These are phyloP conservation scores for Danaus chrysippus DNA, from an alignment of 2,888 invertebrate genomes.

Conservation along the genomic window DNA sequence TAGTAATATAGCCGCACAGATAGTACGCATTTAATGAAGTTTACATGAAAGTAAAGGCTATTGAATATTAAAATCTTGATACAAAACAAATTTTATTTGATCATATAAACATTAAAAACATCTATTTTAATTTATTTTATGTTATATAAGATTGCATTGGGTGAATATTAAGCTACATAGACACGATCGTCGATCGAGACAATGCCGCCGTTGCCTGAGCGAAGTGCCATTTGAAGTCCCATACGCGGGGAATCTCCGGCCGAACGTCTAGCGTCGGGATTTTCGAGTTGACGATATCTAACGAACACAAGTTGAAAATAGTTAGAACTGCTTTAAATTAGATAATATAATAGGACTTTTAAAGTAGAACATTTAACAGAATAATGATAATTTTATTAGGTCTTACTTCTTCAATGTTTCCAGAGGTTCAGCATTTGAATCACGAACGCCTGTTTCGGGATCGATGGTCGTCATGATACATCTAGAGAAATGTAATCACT, in stretches of 20 bases:
- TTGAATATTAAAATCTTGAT: no score
- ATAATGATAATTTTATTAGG: background rate
- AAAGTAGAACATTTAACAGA: no score
- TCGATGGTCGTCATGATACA: slow-evolving; percentile 86
- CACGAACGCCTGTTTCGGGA: slow-evolving; percentile 81
- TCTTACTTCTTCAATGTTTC: slow-evolving; percentile 26
- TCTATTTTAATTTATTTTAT: no score
- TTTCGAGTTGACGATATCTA: slow-evolving; percentile 58
- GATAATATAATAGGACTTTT: no score
- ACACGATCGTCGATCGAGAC: slow-evolving; percentile 54
- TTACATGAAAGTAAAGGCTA: background rate
- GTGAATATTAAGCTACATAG: slow-evolving; percentile 51
- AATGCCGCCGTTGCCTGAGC: slow-evolving; percentile 50
- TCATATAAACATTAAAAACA: no score
- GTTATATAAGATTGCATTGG: no score
- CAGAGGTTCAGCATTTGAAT: slow-evolving; percentile 52
- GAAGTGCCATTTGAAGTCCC: slow-evolving; percentile 64
- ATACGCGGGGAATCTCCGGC: slow-evolving; percentile 56
- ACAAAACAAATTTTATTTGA: no score
- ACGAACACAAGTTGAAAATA: background rate
- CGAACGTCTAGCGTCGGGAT: slow-evolving; percentile 44
- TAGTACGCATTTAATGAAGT: slow-evolving; percentile 57
- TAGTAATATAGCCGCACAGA: slow-evolving; percentile 54
- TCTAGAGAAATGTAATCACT: slow-evolving; percentile 52
- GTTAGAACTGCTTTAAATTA: no score